A percentile compares a stretch with the other conserved stretches of the same genome.
phyloP scores from a whole-genome alignment of 2,113 vertebrate species.

The Aspiorhynchus laticeps region DNA sequence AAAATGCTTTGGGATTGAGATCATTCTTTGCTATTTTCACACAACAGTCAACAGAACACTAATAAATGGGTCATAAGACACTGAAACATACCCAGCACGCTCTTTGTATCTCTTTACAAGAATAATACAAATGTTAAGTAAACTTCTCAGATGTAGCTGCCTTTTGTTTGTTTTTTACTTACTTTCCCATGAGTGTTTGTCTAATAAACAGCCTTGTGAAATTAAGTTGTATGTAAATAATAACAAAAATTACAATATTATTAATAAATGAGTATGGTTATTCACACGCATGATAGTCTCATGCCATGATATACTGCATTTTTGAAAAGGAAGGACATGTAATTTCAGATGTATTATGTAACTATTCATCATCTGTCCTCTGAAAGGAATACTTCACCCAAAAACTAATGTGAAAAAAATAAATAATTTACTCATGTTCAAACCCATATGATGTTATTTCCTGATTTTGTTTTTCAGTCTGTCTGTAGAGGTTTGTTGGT shows the following conservation, averaged over 20 bases:
- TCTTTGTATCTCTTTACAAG: constrained; percentile 19
- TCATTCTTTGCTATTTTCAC: constrained; percentile 15
- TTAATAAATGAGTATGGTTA: background rate
- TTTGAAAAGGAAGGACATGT: background rate
- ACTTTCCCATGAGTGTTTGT: constrained; percentile 32
- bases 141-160: constrained; percentile 5
- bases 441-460: background rate
- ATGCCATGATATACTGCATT: background rate
- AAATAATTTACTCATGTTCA: background rate
- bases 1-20: background rate
- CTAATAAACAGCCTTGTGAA: constrained; percentile 1
- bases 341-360: background rate
- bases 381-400: background rate
- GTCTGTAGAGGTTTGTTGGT: background rate
- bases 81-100: background rate
- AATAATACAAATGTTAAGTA: constrained; percentile 18
- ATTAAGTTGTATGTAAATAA: background rate
- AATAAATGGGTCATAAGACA: background rate
- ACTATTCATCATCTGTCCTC: background rate
- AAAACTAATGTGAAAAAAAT: background rate
- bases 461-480: background rate
- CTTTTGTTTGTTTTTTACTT: background rate
- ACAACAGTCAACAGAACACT: background rate
- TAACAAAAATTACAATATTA: background rate
- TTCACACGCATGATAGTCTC: background rate